Evolutionary conservation across 2,888 invertebrate species (phyloP), one percentile per base, ranked within the genome.

Genomic region (Dorcus parallelipipedus): DNA sequence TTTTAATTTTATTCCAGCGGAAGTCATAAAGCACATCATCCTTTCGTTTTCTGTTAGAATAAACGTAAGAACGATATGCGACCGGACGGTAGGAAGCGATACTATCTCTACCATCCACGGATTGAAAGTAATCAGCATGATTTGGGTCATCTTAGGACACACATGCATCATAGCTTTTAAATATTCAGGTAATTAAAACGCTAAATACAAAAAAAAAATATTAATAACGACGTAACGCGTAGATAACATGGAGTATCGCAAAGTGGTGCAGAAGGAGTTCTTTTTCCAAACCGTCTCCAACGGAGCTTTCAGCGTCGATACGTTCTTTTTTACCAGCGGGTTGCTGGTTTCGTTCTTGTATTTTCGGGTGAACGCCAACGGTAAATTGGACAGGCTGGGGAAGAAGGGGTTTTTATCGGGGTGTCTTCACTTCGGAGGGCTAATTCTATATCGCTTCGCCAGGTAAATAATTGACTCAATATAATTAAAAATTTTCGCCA

Each of bases 281-380:
- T 82, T 86, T 78, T 91, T 90, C 77, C 91, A 91, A 79, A 87
- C 90, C 0, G 86, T 91, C 63, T 83, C 89, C 60, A 91, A 90
- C 70, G 91, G 89, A 0, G 87, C 90, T 0, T 90, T 89, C 75
- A 89, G 90, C 60, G 91, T 91, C 1, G 91, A 91, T 70, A 90
- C 91, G 0, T 91, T 91, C 80, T 91, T 91, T 81, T 91, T 91
- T 74, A 79, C 67, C 74, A 92, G 93, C 63, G 93, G 93, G 7
- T 84, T 93, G 71, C 80, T 93, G 67, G 91, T 93, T 5, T 86
- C 92, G n/a, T 93, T 90, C 76, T 81, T 93, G 50, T 93, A 91
- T 78, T 92, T 92, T 80, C 85, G 92, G 38, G 89, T 89, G 1
- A 87, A 86, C 72, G 85, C 87, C 9, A 89, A 88, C 72, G 89